These are phyloP conservation scores for Deilephila elpenor DNA, from an alignment of 2,888 invertebrate species.

Conservation along the genomic window DNA sequence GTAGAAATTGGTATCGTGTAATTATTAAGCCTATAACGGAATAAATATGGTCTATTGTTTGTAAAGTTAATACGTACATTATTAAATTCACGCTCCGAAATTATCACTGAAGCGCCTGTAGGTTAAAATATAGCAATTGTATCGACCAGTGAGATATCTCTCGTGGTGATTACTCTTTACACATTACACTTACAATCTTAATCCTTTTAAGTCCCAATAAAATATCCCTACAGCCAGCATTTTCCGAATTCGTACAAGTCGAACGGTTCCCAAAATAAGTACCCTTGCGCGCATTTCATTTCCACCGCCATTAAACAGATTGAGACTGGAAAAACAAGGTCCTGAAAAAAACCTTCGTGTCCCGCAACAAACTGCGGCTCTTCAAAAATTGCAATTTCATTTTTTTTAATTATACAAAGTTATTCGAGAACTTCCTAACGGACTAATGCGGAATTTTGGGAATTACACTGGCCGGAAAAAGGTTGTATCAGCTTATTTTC, in stretches of 20 bases:
- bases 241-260: conserved; percentile 1
- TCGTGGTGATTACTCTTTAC: too few relatives aligned
- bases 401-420: conserved; percentile 22
- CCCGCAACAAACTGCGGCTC: conserved; percentile 35
- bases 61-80: too few relatives aligned
- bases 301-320: conserved; percentile 75
- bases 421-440: background rate
- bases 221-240: background rate
- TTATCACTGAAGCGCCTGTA: too few relatives aligned
- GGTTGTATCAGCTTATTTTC: too few relatives aligned
- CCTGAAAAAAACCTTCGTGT: conserved; percentile 53
- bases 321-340: conserved; percentile 71
- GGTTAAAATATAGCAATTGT: too few relatives aligned
- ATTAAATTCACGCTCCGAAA: too few relatives aligned
- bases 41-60: too few relatives aligned
- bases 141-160: too few relatives aligned
- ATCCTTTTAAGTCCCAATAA: too few relatives aligned
- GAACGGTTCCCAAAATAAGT: conserved; percentile 33
- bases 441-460: background rate
- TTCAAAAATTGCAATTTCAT: conserved; percentile 30
- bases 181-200: too few relatives aligned
- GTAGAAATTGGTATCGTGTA: too few relatives aligned
- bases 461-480: background rate
- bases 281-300: conserved; percentile 59
- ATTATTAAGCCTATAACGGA: too few relatives aligned